A percentile compares a stretch with the other conserved stretches of the same genome.
phyloP scores from a whole-genome alignment of 2,797 vertebrate species.

The Muscicapa striata region DNA sequence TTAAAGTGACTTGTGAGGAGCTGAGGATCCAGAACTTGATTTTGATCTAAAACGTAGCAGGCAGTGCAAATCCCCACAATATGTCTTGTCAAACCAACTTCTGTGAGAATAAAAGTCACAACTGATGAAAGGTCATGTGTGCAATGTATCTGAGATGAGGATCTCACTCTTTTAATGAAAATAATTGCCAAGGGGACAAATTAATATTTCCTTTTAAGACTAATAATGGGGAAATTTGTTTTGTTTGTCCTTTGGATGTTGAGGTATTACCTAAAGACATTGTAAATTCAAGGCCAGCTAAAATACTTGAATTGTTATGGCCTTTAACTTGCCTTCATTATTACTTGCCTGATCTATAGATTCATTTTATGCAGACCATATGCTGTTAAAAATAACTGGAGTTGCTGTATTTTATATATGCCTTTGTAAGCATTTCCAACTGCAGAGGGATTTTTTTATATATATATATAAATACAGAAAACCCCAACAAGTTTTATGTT shows the following conservation, averaged over 20 bases:
- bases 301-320: conserved; percentile 17
- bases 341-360: conserved; percentile 51
- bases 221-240: background rate
- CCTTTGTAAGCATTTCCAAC: conserved; percentile 74
- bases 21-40: background rate
- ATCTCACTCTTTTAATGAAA: background rate
- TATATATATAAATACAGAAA: conserved; percentile 61
- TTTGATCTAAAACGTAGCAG: background rate
- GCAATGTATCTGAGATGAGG: background rate
- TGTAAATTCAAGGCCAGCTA: conserved; percentile 26
- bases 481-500: conserved; percentile 63
- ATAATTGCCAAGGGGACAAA: background rate
- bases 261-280: conserved; percentile 16
- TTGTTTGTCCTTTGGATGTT: conserved; percentile 15
- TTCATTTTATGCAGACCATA: conserved; percentile 72
- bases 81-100: background rate
- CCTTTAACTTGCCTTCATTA: conserved; percentile 55
- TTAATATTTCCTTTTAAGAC: conserved; percentile 7
- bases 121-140: background rate
- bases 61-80: background rate
- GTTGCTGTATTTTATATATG: conserved; percentile 70
- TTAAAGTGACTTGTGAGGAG: background rate
- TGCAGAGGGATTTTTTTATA: conserved; percentile 46
- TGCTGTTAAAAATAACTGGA: conserved; percentile 66
- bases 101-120: background rate